Conservation (phyloP, 1,140 invertebrate species). For the Akabosia matsudoensis region DNA sequence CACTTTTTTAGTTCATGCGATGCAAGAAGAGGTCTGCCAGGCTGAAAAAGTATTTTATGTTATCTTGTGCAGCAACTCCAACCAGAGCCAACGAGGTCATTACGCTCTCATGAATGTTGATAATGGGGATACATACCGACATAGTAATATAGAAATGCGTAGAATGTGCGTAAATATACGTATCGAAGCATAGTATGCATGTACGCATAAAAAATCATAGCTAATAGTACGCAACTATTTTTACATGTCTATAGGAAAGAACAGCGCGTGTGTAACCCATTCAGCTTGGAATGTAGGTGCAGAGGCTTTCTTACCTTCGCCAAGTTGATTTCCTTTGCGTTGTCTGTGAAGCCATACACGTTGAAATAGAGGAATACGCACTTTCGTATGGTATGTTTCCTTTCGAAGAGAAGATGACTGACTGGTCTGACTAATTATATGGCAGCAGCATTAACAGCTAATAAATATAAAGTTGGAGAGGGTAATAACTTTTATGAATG, state of each 20-base stretch:
- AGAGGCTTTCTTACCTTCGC: conserved; percentile 14
- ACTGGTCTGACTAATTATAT: neutral
- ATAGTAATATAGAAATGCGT: neutral
- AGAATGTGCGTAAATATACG: neutral
- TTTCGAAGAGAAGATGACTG: neutral
- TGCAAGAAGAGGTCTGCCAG: no score
- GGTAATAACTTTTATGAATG: no score
- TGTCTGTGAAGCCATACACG: neutral
- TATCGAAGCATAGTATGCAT: no score
- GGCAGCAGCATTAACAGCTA: neutral
- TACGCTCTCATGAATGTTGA: conserved; percentile 3
- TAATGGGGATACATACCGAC: neutral
- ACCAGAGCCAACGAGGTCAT: conserved; percentile 5
- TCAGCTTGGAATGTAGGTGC: no score
- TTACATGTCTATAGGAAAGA: no score
- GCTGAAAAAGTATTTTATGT: neutral
- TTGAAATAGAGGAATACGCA: neutral
- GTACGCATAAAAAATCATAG: neutral
- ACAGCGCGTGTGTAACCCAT: neutral
- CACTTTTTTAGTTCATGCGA: no score
- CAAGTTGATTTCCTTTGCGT: conserved; percentile 9
- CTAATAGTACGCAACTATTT: neutral
- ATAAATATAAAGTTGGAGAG: no score
- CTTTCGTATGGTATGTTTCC: neutral
- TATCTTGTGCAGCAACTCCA: neutral